Percentiles rank a stretch among this genome's conserved stretches.
phyloP scores from a whole-genome alignment of 2,797 vertebrate species.

The Coregonus suidteri region DNA sequence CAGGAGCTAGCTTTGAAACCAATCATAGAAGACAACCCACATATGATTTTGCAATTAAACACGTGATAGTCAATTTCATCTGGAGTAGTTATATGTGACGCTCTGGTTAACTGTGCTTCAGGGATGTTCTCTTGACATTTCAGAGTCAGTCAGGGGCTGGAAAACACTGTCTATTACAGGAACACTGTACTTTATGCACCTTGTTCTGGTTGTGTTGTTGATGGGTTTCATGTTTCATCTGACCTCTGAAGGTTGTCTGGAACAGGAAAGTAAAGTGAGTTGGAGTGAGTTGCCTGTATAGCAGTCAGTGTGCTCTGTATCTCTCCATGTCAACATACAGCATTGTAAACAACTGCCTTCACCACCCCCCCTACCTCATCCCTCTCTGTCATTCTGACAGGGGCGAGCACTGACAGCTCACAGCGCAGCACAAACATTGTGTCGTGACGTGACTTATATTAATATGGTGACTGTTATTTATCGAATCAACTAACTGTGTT shows the following conservation, averaged over 20 bases:
- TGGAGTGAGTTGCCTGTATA: neutral
- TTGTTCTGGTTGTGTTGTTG: neutral
- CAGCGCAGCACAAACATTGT: neutral
- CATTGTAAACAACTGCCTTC: neutral
- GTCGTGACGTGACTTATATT: too few species aligned
- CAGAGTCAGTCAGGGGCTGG: neutral
- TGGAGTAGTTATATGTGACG: neutral
- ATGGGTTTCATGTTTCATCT: neutral
- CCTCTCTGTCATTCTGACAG: slow-evolving; percentile 6
- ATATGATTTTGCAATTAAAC: neutral
- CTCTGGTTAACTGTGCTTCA: neutral
- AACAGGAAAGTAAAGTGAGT: neutral
- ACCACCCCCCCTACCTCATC: neutral
- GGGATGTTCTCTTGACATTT: neutral
- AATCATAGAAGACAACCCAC: neutral
- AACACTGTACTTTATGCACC: neutral
- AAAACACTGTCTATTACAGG: neutral
- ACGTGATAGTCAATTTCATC: neutral
- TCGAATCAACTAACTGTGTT: too few species aligned
- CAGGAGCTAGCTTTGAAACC: neutral
- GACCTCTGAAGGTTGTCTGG: neutral
- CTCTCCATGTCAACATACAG: neutral
- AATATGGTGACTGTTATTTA: too few species aligned
- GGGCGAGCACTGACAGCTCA: neutral
- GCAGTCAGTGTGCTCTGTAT: neutral